Evolutionary conservation across 2,113 vertebrate genomes (phyloP).

Genomic region (Protomyctophum bolini): DNA sequence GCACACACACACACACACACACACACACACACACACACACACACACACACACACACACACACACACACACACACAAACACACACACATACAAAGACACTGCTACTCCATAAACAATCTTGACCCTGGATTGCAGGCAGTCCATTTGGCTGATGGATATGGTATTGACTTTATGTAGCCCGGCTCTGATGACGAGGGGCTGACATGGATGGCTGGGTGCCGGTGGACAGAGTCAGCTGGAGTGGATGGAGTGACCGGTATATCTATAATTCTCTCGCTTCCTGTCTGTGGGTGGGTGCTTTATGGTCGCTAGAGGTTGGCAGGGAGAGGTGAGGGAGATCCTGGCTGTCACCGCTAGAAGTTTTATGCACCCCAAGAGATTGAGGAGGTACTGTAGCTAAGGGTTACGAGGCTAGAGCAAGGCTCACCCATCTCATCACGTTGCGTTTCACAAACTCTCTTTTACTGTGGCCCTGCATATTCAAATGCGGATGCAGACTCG

Average conservation of each 20-base stretch:
- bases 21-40: not conserved
- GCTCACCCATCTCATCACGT: constrained; percentile 12
- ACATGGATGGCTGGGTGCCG: constrained; percentile 64
- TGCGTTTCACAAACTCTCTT: constrained; percentile 14
- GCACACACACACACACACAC: constrained; percentile 22
- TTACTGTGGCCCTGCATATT: constrained; percentile 18
- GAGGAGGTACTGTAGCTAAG: constrained; percentile 8
- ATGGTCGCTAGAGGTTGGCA: constrained; percentile 29
- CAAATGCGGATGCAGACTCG: constrained; percentile 17
- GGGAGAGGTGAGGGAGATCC: constrained; percentile 44
- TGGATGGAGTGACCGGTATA: constrained; percentile 59
- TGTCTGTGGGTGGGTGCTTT: constrained; percentile 52
- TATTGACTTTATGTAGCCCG: constrained; percentile 67
- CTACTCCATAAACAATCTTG: constrained; percentile 49
- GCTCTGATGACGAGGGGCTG: constrained; percentile 60
- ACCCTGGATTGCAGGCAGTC: constrained; percentile 43
- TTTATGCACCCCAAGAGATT: constrained; percentile 20
- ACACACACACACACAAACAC: constrained; percentile 10
- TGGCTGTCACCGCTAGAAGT: not conserved
- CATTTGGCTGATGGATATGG: constrained; percentile 70
- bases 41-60: constrained; percentile 15
- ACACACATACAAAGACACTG: constrained; percentile 11
- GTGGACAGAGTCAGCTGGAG: constrained; percentile 49
- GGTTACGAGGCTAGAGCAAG: not conserved
- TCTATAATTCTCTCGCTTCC: constrained; percentile 62